Percentiles rank a stretch among this genome's conserved stretches.
phyloP scores from a whole-genome alignment of 1,140 invertebrate species.

The Sinella curviseta region DNA sequence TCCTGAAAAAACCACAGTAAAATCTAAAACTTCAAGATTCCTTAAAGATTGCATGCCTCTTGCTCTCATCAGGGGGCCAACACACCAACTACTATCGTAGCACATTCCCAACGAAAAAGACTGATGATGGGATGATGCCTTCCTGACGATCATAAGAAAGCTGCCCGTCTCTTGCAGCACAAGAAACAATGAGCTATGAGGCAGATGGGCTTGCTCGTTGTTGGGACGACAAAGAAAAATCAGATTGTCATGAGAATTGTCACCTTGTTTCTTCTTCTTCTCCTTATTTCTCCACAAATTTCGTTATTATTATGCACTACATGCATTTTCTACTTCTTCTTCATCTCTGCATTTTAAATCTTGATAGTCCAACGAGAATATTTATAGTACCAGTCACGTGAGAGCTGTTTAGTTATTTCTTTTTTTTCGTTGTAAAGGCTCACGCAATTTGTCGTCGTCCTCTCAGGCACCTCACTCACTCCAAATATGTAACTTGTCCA shows the following conservation, averaged over 20 bases:
- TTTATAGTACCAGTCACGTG: conserved; percentile 46
- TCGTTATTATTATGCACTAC: too few species aligned
- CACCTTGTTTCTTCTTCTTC: conserved; percentile 36
- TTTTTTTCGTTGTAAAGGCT: too few species aligned
- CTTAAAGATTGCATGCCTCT: not conserved
- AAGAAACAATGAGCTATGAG: not conserved
- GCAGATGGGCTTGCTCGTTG: not conserved
- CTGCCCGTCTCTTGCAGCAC: not conserved
- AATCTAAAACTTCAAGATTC: not conserved
- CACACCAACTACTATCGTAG: not conserved
- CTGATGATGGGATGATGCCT: conserved; percentile 15
- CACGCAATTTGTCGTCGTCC: conserved; percentile 41
- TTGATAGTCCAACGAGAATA: conserved; percentile 40
- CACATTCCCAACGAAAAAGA: not conserved
- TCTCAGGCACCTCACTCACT: not conserved
- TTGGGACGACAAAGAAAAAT: conserved; percentile 39
- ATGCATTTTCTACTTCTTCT: not conserved
- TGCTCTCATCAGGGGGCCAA: conserved; percentile 40
- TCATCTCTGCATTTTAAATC: not conserved
- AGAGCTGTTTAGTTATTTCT: not conserved
- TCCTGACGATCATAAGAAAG: not conserved
- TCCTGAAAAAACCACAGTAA: not conserved
- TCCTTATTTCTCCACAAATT: conserved; percentile 24
- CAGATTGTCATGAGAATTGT: conserved; percentile 46
- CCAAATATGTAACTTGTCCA: conserved; percentile 12